Base-by-base conservation (phyloP, 2,113 vertebrate genomes). In the Ictalurus punctatus region DNA sequence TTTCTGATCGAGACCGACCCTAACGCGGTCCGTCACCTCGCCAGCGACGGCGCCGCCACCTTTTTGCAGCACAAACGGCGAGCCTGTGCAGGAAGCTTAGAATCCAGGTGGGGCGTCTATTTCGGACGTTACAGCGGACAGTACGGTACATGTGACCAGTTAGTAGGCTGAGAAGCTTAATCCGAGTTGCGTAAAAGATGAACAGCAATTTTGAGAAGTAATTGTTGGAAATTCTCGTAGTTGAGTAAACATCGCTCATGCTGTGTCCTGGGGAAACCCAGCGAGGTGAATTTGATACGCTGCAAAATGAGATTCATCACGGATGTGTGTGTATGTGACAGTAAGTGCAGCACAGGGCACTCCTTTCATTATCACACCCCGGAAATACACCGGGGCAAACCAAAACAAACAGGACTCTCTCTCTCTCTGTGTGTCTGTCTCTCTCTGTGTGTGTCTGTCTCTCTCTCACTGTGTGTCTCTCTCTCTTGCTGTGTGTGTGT, bases 401-500 rank as follows among this genome's bases (percentile, higher is more conserved):
- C 94, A 95, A 95, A 95, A 95, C 92, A 94, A 95, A 95, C 95
- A 92, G 89, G 82, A 30, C 85, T 76, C 81, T 94, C 92, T 89
- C 81, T 84, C 61, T 74, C 48, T 84, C 65, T 87, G 92, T 90
- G 92, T 88, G 89, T 88, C 87, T 91, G 92, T 88, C 86, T 54
- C 59, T 78, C 44, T 48, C 0, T 48, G 44, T 48, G 44, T 48
- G 44, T 48, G 44, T 44, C 44, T 44, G 6, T 48, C 44, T 48
- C 6, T 48, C 44, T 48, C 44, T 48, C 44, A 7, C 44, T 48
- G 6, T 48, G 4, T 48, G 6, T 48, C 37, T 40, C 37, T 40
- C 37, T 40, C 37, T 40, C 37, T 40, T 1, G 0, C 34, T 34
- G 34, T 34, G 40, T 40, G 40, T 44, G 40, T 40, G 40, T 44